Conservation (phyloP, 2,113 vertebrate genomes). For the Petroica traversi region DNA sequence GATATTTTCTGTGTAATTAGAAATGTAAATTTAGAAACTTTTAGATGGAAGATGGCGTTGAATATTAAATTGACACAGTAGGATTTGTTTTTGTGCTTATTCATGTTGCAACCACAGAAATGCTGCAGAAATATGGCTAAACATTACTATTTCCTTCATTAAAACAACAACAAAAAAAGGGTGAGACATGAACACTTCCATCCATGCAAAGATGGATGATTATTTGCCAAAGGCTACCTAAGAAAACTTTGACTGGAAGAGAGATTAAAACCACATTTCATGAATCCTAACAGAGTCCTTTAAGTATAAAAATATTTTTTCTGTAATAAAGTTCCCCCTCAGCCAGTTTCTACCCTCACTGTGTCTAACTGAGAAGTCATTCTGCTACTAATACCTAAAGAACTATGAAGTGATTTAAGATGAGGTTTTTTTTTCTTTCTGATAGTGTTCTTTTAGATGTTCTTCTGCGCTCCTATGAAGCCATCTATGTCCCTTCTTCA, state of each 20-base stretch:
- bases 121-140: not conserved
- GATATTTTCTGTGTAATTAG: not conserved
- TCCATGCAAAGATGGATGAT: not conserved
- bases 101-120: not conserved
- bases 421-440: not conserved
- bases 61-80: not conserved
- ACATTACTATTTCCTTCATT: not conserved
- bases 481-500: not conserved
- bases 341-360: not conserved
- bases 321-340: not conserved
- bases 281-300: not conserved
- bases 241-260: not conserved
- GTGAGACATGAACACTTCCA: not conserved
- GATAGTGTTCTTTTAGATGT: not conserved
- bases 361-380: not conserved
- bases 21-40: not conserved
- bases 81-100: not conserved
- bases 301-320: not conserved
- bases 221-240: not conserved
- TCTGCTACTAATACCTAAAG: not conserved
- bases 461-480: not conserved
- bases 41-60: not conserved
- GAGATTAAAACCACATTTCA: not conserved
- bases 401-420: not conserved
- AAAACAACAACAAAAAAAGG: not conserved